Base-by-base conservation (phyloP, 2,113 vertebrate species). In the Ceyx cyanopectus region DNA sequence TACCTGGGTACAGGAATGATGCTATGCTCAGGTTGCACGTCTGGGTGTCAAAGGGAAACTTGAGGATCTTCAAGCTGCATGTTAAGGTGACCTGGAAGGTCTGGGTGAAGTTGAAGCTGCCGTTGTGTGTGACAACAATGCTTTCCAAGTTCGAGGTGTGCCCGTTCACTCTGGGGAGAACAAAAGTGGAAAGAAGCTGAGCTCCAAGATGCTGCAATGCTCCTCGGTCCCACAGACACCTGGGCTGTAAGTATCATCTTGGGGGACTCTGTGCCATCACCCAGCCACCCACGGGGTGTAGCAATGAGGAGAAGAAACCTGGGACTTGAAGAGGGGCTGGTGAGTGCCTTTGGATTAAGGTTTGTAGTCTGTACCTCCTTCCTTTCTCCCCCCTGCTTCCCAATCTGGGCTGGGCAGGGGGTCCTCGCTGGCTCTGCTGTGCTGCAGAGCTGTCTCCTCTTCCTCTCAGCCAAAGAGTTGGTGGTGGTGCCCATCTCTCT, bases 41-140 rank as follows among this genome's bases (percentile, higher is more conserved):
- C 95, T 97, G 97, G 40, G 72, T 90, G 84, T 97, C 97, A 7
- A 97, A 97, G 23, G 97, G 97, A 61, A 97, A 97, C 63, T 81
- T 96, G 87, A 96, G 19, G 87, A 97, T 95, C 17, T 50, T 58
- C 84, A 97, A n/a, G 24, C 87, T 69, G 81, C 97, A 97, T 0
- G 77, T 93, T 67, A 94, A 58, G 75, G 96, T 97, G 6, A 91
- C 82, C 61, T 94, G 95, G 61, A 78, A 88, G 86, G 94, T 61
- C 61, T 85, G 94, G 20, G 27, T 51, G 51, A 51, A 54, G 50
- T 43, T 84, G 74, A 96, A 89, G 53, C 1, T 54, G 50, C 96
- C 94, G 0, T 93, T 79, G 67, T 95, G 92, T n/a, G 2, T 87
- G 30, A 97, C 2, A 5, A 6, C 13, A 57, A 62, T 5, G 4